These are phyloP conservation scores for Gymnosoma rotundatum DNA, from an alignment of 2,888 invertebrate genomes.

Conservation along the genomic window DNA sequence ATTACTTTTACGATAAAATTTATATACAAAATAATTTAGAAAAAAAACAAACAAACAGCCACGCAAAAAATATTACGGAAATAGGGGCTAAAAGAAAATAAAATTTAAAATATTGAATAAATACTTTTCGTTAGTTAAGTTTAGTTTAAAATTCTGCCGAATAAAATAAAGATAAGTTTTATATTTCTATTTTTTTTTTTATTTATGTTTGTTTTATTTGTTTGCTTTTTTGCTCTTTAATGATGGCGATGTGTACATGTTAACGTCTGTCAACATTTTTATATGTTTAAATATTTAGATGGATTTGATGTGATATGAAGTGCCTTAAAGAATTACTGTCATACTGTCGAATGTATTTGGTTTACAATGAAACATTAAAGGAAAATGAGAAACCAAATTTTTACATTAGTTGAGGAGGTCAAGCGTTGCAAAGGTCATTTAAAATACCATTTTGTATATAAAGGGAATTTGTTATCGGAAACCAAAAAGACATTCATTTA, in stretches of 20 bases:
- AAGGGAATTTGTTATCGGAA: constrained; percentile 14
- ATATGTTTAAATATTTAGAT: constrained; percentile 1
- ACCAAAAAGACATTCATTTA: background rate
- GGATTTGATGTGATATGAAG: constrained; percentile 12
- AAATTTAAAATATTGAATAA: too few species aligned
- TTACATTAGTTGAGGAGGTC: constrained; percentile 32
- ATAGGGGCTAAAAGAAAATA: too few species aligned
- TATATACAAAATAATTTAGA: constrained; percentile 36
- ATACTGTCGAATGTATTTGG: constrained; percentile 5
- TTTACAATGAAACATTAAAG: background rate
- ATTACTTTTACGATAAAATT: constrained; percentile 57
- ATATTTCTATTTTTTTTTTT: too few species aligned
- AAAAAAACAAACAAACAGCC: too few species aligned
- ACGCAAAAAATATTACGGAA: too few species aligned
- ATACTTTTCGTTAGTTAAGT: too few species aligned
- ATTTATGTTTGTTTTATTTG: too few species aligned
- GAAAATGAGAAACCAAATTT: constrained; percentile 9
- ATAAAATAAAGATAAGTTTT: too few species aligned
- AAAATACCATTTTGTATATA: background rate
- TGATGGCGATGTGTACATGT: background rate
- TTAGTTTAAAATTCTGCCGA: too few species aligned
- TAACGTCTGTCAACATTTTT: constrained; percentile 4
- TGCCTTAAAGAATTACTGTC: constrained; percentile 41
- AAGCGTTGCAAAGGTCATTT: constrained; percentile 46
- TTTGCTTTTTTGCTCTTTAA: background rate